Percentiles rank a stretch among this genome's conserved stretches.
Conservation (phyloP, 1,140 invertebrate genomes). For the Episyrphus balteatus region DNA sequence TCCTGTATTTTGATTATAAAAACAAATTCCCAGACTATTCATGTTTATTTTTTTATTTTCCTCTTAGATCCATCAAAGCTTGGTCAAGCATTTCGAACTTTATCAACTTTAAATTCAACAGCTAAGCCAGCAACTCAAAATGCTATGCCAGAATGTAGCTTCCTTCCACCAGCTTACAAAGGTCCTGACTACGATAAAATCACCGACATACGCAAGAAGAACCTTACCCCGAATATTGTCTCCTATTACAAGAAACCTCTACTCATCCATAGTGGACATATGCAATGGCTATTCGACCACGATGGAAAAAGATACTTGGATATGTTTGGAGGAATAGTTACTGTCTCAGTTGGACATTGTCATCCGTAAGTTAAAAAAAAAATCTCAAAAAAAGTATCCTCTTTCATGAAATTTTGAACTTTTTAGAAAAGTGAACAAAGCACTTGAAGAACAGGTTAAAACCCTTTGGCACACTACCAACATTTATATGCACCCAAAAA, state of each 20-base stretch:
- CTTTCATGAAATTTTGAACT: slow-evolving; percentile 5
- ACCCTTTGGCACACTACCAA: slow-evolving; percentile 85
- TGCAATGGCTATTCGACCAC: slow-evolving; percentile 88
- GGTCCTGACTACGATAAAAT: slow-evolving; percentile 50
- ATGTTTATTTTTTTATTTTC: too few relatives aligned
- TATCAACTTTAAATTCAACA: slow-evolving; percentile 16
- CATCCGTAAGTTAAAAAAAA: slow-evolving; percentile 70
- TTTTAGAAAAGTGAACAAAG: slow-evolving; percentile 62
- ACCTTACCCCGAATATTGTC: slow-evolving; percentile 59
- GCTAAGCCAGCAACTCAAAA: slow-evolving; percentile 12
- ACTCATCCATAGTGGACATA: slow-evolving; percentile 72
- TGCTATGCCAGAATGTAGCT: slow-evolving; percentile 21
- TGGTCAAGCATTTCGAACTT: too few relatives aligned
- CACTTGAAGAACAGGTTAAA: slow-evolving; percentile 63
- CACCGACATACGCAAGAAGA: slow-evolving; percentile 43
- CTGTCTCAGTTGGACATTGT: slow-evolving; percentile 94
- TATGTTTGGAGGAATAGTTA: slow-evolving; percentile 92
- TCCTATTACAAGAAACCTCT: slow-evolving; percentile 77
- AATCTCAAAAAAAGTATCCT: neutral
- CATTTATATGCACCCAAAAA: slow-evolving; percentile 78
- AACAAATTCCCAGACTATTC: too few relatives aligned
- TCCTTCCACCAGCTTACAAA: slow-evolving; percentile 28
- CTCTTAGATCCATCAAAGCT: too few relatives aligned
- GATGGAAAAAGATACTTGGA: slow-evolving; percentile 81
- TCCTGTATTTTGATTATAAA: too few relatives aligned